These are phyloP conservation scores for Lamellibrachia luymesi DNA, from an alignment of 1,140 invertebrate species.

Conservation along the genomic window DNA sequence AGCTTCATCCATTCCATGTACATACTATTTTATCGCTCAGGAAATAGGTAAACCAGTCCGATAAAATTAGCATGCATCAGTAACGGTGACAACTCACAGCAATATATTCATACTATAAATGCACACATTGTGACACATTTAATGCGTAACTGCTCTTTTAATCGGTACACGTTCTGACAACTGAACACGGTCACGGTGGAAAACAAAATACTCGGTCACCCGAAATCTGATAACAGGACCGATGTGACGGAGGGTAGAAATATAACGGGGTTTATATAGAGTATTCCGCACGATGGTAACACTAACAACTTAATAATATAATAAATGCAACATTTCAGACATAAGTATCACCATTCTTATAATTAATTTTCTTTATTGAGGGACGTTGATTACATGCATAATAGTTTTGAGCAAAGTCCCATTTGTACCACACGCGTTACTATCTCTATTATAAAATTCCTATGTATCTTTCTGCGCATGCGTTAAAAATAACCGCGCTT, in stretches of 20 bases:
- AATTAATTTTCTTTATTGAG: too few species aligned
- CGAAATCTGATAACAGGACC: not conserved
- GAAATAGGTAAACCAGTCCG: not conserved
- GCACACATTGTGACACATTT: not conserved
- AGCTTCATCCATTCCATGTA: not conserved
- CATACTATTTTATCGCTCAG: not conserved
- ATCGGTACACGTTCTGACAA: not conserved
- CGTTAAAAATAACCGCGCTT: not conserved
- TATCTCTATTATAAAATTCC: not conserved
- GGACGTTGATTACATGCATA: too few species aligned
- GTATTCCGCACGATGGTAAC: not conserved
- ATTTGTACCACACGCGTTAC: not conserved
- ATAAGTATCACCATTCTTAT: too few species aligned
- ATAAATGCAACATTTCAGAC: too few species aligned
- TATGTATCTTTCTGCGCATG: not conserved
- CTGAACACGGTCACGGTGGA: not conserved
- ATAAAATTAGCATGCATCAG: not conserved
- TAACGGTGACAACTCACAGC: not conserved
- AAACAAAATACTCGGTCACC: not conserved
- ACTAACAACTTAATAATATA: not conserved
- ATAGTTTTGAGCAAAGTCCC: not conserved
- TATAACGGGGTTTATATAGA: not conserved
- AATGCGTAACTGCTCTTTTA: not conserved
- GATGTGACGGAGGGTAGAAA: not conserved
- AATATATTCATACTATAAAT: not conserved